These are phyloP conservation scores for Campoplex nolae DNA, from an alignment of 2,888 invertebrate genomes.

Conservation along the genomic window DNA sequence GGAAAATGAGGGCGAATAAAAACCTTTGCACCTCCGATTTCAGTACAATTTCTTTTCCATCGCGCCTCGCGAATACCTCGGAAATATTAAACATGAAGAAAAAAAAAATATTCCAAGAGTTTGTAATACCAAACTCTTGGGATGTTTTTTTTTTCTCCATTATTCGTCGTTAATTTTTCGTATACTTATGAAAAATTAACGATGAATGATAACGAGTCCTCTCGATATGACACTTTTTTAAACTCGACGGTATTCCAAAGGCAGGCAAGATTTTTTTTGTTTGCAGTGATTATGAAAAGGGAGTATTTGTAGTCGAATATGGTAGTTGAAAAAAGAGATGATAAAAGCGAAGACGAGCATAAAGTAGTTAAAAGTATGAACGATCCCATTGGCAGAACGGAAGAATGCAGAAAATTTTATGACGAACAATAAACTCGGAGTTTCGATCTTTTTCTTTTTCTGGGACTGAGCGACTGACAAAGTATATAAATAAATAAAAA, in stretches of 20 bases:
- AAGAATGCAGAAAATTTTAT: constrained; percentile 21
- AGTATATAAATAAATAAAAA: constrained; percentile 45
- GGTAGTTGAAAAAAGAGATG: background rate
- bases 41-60: background rate
- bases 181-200: background rate
- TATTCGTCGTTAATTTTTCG: too few species aligned
- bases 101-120: constrained; percentile 5
- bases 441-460: constrained; percentile 1
- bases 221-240: too few species aligned
- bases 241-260: background rate
- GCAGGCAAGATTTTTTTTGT: background rate
- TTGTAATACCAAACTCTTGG: too few species aligned
- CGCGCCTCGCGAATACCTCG: background rate
- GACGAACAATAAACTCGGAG: background rate
- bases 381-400: constrained; percentile 65
- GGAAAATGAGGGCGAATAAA: constrained; percentile 15
- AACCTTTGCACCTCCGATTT: constrained; percentile 40
- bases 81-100: background rate
- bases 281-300: background rate
- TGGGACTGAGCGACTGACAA: constrained; percentile 24
- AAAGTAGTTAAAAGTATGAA: constrained; percentile 78
- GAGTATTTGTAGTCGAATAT: background rate
- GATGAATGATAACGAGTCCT: too few species aligned
- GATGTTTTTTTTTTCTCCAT: too few species aligned
- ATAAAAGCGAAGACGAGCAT: constrained; percentile 46